Evolutionary conservation across 2,113 vertebrate species (phyloP).

Genomic region (Tupaia tana): DNA sequence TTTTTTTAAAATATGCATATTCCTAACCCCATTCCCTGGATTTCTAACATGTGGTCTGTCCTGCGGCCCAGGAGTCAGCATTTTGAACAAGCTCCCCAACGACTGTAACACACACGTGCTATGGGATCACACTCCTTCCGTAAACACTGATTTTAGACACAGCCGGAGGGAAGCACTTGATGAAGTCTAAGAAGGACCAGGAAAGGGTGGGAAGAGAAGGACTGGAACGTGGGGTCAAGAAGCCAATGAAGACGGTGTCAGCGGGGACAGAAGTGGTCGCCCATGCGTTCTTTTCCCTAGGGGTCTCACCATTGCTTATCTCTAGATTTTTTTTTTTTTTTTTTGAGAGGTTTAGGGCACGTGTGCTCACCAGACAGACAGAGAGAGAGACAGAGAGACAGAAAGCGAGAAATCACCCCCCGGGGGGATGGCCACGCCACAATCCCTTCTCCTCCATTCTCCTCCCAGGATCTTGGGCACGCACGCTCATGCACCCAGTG

Average conservation of each 20-base stretch:
- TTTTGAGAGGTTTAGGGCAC: no score
- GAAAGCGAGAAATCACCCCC: no score
- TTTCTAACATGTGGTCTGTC: neutral
- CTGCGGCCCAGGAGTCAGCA: neutral
- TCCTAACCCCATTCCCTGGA: neutral
- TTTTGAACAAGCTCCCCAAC: neutral
- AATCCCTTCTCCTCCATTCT: no score
- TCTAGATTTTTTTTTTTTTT: neutral
- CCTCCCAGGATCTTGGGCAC: no score
- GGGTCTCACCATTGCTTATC: accelerated
- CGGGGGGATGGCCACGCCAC: no score
- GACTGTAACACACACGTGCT: neutral
- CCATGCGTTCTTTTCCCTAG: neutral
- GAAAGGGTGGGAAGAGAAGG: neutral
- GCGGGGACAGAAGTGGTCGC: neutral
- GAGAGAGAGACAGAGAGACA: no score
- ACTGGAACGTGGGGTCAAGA: neutral
- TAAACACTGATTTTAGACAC: neutral
- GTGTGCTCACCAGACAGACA: no score
- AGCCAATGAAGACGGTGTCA: neutral
- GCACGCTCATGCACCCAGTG: no score
- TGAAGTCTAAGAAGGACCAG: neutral
- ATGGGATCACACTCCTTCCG: neutral
- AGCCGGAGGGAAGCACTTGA: neutral
- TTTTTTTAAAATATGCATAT: neutral